phyloP scores from a whole-genome alignment of 2,113 vertebrate genomes.

The Muntiacus muntjak region DNA sequence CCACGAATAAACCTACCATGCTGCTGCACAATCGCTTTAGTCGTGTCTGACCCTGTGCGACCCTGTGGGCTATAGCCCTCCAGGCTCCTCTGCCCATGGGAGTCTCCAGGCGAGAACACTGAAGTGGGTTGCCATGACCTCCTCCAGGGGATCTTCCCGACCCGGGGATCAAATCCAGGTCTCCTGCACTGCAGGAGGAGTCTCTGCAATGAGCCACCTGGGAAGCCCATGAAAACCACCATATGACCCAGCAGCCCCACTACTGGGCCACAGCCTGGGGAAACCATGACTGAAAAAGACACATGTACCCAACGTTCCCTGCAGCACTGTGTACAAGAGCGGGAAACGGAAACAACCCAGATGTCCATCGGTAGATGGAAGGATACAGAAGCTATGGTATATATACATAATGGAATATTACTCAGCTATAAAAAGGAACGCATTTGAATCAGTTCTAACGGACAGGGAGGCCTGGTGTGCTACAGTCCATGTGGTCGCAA shows the following conservation, averaged over 20 bases:
- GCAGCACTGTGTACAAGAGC: background rate
- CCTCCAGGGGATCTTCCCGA: background rate
- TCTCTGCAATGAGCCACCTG: background rate
- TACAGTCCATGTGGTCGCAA: background rate
- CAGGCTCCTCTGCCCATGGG: background rate
- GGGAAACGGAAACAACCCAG: background rate
- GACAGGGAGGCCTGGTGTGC: background rate
- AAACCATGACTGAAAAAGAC: background rate
- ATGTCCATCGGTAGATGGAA: background rate
- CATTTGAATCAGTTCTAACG: background rate
- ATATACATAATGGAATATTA: background rate
- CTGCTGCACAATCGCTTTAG: background rate
- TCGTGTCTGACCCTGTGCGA: background rate
- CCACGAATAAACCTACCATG: background rate
- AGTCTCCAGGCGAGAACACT: background rate
- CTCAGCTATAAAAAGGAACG: background rate
- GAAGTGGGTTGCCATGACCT: background rate
- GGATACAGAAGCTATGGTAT: background rate
- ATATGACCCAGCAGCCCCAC: background rate
- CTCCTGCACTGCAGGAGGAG: background rate
- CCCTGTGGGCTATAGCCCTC: no score
- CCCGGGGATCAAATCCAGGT: background rate
- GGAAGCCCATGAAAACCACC: background rate
- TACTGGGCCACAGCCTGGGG: background rate
- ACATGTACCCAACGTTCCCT: background rate